Conservation (phyloP, 2,113 vertebrate genomes). For the Xenopus tropicalis region DNA sequence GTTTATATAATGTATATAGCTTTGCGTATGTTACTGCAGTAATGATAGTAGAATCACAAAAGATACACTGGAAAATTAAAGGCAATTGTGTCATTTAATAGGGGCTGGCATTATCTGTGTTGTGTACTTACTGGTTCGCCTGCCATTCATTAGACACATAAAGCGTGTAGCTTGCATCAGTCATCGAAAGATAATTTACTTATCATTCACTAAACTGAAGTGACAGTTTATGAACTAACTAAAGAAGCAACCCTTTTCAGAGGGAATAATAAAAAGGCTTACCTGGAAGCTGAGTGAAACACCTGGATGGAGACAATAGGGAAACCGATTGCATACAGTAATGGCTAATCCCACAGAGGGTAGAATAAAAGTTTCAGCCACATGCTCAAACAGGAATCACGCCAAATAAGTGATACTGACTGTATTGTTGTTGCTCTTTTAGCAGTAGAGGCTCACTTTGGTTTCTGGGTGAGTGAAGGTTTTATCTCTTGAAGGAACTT, state of each 20-base stretch:
- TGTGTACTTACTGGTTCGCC: not conserved
- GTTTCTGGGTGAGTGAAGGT: not conserved
- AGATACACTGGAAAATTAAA: not conserved
- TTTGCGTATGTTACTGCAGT: no score
- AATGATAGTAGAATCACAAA: no score
- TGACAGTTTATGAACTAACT: constrained; percentile 13
- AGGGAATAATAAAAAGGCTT: not conserved
- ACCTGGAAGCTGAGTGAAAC: constrained; percentile 11
- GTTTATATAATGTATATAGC: no score
- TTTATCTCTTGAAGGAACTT: not conserved
- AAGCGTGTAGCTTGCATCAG: not conserved
- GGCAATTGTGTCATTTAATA: not conserved
- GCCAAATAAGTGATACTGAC: not conserved
- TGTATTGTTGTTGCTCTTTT: not conserved
- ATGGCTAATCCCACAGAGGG: constrained; percentile 10
- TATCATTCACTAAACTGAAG: not conserved
- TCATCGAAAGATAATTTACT: not conserved
- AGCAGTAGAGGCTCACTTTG: no score
- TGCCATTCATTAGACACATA: not conserved
- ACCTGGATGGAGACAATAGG: constrained; percentile 26
- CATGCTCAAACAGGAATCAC: constrained; percentile 20
- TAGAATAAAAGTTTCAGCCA: constrained; percentile 1
- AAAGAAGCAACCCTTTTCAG: constrained; percentile 25
- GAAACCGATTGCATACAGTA: not conserved
- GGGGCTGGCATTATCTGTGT: not conserved